phyloP scores from a whole-genome alignment of 2,113 vertebrate genomes.

The Hoplias malabaricus region DNA sequence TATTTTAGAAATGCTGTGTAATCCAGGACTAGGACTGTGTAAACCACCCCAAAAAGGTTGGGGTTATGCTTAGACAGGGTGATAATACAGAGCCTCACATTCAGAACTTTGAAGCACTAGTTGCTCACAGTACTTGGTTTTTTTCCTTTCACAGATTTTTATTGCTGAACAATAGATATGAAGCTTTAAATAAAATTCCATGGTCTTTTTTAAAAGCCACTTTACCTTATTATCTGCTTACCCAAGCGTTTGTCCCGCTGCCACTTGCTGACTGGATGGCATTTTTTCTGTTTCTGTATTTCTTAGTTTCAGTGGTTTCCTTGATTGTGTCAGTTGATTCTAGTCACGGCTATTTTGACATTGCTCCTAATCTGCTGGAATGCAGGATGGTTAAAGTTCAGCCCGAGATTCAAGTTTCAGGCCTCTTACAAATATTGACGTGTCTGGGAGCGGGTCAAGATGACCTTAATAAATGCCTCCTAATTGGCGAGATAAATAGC shows the following conservation, averaged over 20 bases:
- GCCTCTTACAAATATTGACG: conserved; percentile 38
- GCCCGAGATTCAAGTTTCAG: conserved; percentile 59
- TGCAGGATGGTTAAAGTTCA: conserved; percentile 70
- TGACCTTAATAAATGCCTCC: conserved; percentile 36
- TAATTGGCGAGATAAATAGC: conserved; percentile 32
- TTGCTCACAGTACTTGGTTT: background rate
- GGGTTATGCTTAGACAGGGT: no score
- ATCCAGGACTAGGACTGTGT: no score
- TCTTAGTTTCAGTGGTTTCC: conserved; percentile 37
- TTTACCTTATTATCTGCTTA: conserved; percentile 5
- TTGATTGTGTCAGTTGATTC: conserved; percentile 25
- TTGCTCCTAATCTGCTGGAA: conserved; percentile 66
- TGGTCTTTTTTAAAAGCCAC: background rate
- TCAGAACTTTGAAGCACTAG: background rate
- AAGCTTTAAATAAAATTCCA: background rate
- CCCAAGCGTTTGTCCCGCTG: conserved; percentile 2
- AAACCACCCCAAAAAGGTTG: no score
- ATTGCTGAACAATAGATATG: background rate
- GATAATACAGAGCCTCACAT: background rate
- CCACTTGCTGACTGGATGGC: conserved; percentile 33
- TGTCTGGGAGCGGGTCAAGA: conserved; percentile 10
- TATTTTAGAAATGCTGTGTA: no score
- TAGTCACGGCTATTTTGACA: conserved; percentile 45
- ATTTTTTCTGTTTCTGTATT: conserved; percentile 14
- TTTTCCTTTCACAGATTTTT: background rate